A percentile compares a stretch with the other conserved stretches of the same genome.
Conservation (phyloP, 2,888 invertebrate species). For the Sympetrum striolatum region DNA sequence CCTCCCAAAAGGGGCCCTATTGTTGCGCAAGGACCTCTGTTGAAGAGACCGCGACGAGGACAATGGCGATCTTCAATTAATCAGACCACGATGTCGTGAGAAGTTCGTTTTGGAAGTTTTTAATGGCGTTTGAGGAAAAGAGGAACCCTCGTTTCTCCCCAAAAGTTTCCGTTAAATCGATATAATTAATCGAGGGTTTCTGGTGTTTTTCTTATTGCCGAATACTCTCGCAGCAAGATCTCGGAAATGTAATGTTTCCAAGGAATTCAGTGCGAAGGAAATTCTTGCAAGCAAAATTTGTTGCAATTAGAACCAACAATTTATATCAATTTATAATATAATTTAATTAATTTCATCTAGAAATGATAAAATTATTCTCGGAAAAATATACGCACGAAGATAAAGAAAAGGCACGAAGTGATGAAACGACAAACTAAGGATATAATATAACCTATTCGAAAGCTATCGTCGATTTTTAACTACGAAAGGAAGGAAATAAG, state of each 20-base stretch:
- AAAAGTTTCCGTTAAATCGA: background rate
- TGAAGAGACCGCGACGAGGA: background rate
- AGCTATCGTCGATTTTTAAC: too few relatives aligned
- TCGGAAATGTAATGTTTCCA: too few relatives aligned
- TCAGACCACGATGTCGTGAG: constrained; percentile 15
- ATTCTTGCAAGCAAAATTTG: background rate
- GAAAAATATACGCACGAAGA: too few relatives aligned
- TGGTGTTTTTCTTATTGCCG: background rate
- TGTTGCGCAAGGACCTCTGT: background rate
- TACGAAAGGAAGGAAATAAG: too few relatives aligned
- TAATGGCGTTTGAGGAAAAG: constrained; percentile 15
- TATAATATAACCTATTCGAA: too few relatives aligned
- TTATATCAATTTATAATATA: too few relatives aligned
- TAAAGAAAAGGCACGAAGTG: too few relatives aligned
- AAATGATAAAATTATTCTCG: too few relatives aligned
- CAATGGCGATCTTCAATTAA: background rate
- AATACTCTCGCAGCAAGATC: background rate
- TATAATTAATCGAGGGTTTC: background rate
- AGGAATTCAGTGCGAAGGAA: background rate
- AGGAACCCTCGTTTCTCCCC: background rate
- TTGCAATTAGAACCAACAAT: too few relatives aligned
- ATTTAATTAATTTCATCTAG: too few relatives aligned
- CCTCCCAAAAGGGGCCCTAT: background rate
- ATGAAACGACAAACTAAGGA: too few relatives aligned
- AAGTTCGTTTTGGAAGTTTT: constrained; percentile 21